Evolutionary conservation across 2,888 invertebrate species (phyloP).

Genomic region (Pseudococcus viburni): DNA sequence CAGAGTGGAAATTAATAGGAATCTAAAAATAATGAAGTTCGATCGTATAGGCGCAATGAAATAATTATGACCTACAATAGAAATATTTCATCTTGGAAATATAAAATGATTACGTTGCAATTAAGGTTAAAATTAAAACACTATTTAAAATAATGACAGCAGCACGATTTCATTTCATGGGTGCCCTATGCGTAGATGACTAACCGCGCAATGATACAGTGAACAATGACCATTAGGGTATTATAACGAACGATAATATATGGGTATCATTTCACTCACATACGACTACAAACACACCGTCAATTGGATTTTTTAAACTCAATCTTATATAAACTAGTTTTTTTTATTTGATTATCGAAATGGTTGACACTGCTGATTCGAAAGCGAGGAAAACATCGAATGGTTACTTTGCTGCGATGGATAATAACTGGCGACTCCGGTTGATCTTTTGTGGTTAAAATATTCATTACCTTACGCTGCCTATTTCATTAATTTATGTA

Average conservation of each 20-base stretch:
- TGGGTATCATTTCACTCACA: no score
- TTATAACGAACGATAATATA: background rate
- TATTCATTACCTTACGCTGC: background rate
- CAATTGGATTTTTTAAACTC: background rate
- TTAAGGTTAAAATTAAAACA: constrained; percentile 8
- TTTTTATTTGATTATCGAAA: constrained; percentile 24
- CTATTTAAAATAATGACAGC: background rate
- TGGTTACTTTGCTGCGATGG: background rate
- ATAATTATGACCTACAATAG: background rate
- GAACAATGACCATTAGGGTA: background rate
- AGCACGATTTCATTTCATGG: background rate
- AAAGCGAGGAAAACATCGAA: constrained; percentile 10
- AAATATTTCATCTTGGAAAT: background rate
- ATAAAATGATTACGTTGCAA: background rate
- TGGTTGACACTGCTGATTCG: background rate
- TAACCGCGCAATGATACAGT: background rate
- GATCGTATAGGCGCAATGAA: no score
- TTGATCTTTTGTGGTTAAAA: background rate
- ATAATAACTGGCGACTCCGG: constrained; percentile 5
- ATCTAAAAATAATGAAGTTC: background rate
- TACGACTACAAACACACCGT: background rate
- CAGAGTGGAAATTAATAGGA: no score
- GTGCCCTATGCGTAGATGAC: background rate
- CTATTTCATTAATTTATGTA: constrained; percentile 16
- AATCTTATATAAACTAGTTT: constrained; percentile 43